Evolutionary conservation across 2,888 invertebrate genomes (phyloP), one percentile per base, ranked within the genome.

Genomic region (Aethes cnicana): DNA sequence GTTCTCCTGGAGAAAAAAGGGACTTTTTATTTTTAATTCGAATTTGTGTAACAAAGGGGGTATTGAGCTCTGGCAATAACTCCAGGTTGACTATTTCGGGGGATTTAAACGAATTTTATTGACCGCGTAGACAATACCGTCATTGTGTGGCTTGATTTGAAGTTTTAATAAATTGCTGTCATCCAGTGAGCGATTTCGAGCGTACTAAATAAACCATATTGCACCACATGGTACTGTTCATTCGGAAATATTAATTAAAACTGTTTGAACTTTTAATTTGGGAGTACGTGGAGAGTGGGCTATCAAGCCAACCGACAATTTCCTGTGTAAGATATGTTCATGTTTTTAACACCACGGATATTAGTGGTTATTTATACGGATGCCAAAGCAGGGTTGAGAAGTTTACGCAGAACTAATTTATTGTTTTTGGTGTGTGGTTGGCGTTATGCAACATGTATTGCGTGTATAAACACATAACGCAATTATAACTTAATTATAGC

Each of bases 241-340:
- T 66, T 64, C 73, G 73, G 69, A 74, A 66, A 66, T 68, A 67
- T 68, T 69, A 74, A 77, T 74, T 77, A 69, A 68, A 66, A 65
- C 56, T 48, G 61, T 66, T 62, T 63, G 47, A 66, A 59, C 62
- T 63, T 63, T 71, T 62, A 74, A 74, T 77, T 70, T 64, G 58
- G 57, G 48, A 44, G 44, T 33, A 30, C 56, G 61, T 68, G 66
- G 66, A 71, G 67, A 62, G 64, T 62, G 53, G 44, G 42, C 58
- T 56, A 62, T 50, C 48, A 44, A 54, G 47, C 30, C 44, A 56
- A 49, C 56, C 60, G 47, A 58, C 71, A 70, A 77, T 74, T 72
- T 81, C 80, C 78, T 74, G 78, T 57, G 23, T 36, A 56, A 62
- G 63, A 62, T 63, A 63, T 63, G 65, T 62, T 64, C 63, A 58